Evolutionary conservation across 2,888 invertebrate species (phyloP), one percentile per base, ranked within the genome.

Genomic region (Platerodrilus igneus): DNA sequence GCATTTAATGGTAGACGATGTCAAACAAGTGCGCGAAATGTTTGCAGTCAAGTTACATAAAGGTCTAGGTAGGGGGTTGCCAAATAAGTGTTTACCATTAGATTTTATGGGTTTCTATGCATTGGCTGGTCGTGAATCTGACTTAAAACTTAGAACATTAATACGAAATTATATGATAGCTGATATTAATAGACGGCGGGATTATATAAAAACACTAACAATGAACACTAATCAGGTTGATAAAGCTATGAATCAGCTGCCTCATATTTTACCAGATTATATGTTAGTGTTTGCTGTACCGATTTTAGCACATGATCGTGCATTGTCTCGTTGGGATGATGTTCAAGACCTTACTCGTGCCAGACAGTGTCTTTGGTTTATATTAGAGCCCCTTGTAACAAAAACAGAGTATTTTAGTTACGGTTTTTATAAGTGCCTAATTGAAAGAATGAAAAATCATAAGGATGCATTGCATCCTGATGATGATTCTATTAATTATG

Each of bases 101-200:
- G 94, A 96, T 71, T 97, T 95, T 72, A 91, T 96, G 92, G 90
- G 92, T 10, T 89, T 90, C 68, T 94, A 96, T 70, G 88, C 87
- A 19, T 71, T 96, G 38, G 88, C 85, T 18, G 95, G 94, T 0
- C 80, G 86, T 48, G 95, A 96, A 70, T 80, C 84, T 5, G 88
- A 93, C 57, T 80, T 84, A 45, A 83, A 86, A 60, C 72, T 86
- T 23, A 81, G 81, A 51, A 64, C 70, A 17, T 64, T 76, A 14
- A 73, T 87, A 41, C 81, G 86, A 42, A 84, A 86, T 60, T 90
- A 83, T 69, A 88, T 95, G 79, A 75, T 85, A 50, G 80, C 85
- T 1, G 95, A 95, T 67, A 90, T 97, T 13, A 77, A 75, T 53
- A 86, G 87, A 66, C 76, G 93, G 52, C 74, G 94, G 49, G 96